Percentiles rank a stretch among this genome's conserved stretches.
Conservation (phyloP, 2,888 invertebrate genomes). For the Zygogramma bicolorata region DNA sequence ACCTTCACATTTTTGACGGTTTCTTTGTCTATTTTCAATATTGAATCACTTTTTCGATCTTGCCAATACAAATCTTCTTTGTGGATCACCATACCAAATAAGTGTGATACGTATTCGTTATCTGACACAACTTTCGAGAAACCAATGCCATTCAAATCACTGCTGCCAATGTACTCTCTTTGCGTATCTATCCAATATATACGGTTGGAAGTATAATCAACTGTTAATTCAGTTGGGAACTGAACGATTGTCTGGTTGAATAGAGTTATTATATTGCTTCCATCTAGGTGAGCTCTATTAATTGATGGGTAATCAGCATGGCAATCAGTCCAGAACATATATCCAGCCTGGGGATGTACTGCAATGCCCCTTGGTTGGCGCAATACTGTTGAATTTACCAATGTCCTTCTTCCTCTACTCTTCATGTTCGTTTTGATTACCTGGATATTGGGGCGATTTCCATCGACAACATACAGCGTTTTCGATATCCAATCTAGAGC, state of each 20-base stretch:
- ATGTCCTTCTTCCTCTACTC: constrained; percentile 75
- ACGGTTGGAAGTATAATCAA: constrained; percentile 82
- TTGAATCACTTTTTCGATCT: constrained; percentile 85
- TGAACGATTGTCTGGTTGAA: constrained; percentile 77
- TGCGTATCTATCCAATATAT: constrained; percentile 92
- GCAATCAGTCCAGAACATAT: constrained; percentile 92
- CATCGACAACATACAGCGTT: constrained; percentile 89
- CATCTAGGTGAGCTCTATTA: constrained; percentile 84
- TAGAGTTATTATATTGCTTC: constrained; percentile 75
- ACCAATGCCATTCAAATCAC: constrained; percentile 58
- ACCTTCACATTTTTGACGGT: constrained; percentile 68
- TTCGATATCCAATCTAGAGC: constrained; percentile 91
- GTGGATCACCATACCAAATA: constrained; percentile 87
- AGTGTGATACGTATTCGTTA: constrained; percentile 80
- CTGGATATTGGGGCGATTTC: constrained; percentile 82
- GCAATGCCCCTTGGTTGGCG: constrained; percentile 70
- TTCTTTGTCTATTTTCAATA: constrained; percentile 85
- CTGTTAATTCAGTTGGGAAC: constrained; percentile 88
- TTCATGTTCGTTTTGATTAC: constrained; percentile 72
- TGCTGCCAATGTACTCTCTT: constrained; percentile 84
- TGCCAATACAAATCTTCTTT: constrained; percentile 92
- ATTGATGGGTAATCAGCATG: constrained; percentile 80
- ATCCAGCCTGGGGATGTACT: constrained; percentile 85
- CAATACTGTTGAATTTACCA: constrained; percentile 76
- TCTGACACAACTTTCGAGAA: constrained; percentile 74